Conservation (phyloP, 1,140 invertebrate species). For the Zophobas atratus region DNA sequence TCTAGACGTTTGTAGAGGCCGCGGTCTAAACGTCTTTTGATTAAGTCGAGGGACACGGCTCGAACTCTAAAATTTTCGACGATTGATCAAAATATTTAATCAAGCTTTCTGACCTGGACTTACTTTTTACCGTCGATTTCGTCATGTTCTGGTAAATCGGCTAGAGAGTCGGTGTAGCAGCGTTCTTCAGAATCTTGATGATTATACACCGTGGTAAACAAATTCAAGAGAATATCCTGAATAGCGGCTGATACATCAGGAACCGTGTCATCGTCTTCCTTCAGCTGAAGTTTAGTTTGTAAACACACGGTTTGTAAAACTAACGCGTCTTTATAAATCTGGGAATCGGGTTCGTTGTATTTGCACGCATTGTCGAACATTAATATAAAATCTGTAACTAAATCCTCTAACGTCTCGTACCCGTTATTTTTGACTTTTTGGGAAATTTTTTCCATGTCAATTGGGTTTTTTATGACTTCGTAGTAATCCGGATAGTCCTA, state of each 20-base stretch:
- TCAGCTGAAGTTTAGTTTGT: conserved; percentile 92
- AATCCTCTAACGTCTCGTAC: conserved; percentile 91
- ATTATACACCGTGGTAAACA: conserved; percentile 96
- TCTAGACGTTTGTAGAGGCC: conserved; percentile 94
- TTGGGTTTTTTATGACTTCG: conserved; percentile 97
- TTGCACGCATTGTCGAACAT: conserved; percentile 99
- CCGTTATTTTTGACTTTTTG: conserved; percentile 85
- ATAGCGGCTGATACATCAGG: conserved; percentile 92
- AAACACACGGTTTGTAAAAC: conserved; percentile 92
- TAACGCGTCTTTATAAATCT: conserved; percentile 98
- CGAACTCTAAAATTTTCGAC: conserved; percentile 73
- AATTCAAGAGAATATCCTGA: conserved; percentile 91
- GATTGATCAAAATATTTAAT: conserved; percentile 29
- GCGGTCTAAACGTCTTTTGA: conserved; percentile 88
- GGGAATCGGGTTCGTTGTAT: conserved; percentile 99
- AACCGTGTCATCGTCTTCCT: conserved; percentile 88
- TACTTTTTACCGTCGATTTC: conserved; percentile 81
- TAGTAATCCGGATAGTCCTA: conserved; percentile 98
- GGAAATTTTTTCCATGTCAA: conserved; percentile 96
- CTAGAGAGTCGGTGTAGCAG: conserved; percentile 96
- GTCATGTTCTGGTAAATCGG: conserved; percentile 93
- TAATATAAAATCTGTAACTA: conserved; percentile 93
- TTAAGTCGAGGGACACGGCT: conserved; percentile 87
- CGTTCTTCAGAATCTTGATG: conserved; percentile 96
- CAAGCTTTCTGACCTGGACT: conserved; percentile 43